Evolutionary conservation across 2,888 invertebrate genomes (phyloP).

Genomic region (Erpobdella octoculata): DNA sequence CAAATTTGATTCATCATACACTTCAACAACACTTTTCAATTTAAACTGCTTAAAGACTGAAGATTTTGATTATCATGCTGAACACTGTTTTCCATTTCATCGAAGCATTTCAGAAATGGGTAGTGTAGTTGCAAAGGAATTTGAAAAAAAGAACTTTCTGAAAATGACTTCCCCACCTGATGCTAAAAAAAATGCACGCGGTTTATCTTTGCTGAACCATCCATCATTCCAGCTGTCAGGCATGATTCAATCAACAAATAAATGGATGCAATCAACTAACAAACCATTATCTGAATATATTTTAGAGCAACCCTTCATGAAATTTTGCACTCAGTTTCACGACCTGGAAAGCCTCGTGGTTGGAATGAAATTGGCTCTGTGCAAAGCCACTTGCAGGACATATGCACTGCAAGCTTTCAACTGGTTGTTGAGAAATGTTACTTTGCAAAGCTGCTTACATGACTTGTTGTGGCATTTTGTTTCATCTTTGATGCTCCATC

Average conservation of each 20-base stretch:
- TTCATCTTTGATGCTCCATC: conserved; percentile 59
- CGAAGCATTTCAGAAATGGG: conserved; percentile 49
- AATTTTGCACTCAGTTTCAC: conserved; percentile 69
- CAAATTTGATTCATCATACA: conserved; percentile 15
- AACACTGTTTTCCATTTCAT: conserved; percentile 45
- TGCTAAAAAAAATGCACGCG: conserved; percentile 56
- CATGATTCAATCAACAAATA: conserved; percentile 55
- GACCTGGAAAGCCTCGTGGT: conserved; percentile 74
- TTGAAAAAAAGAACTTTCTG: not conserved
- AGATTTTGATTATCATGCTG: conserved; percentile 30
- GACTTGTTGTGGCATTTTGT: conserved; percentile 96
- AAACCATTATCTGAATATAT: conserved; percentile 40
- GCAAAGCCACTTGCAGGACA: conserved; percentile 60
- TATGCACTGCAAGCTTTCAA: conserved; percentile 82
- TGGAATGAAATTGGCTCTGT: conserved; percentile 78
- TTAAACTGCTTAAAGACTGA: conserved; percentile 41
- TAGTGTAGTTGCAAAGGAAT: conserved; percentile 37
- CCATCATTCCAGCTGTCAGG: conserved; percentile 79
- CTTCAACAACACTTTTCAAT: conserved; percentile 14
- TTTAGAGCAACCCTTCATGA: conserved; percentile 68
- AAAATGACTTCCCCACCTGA: conserved; percentile 26
- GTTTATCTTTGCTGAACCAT: conserved; percentile 74
- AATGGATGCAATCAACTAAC: conserved; percentile 29
- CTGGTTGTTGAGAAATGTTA: conserved; percentile 84
- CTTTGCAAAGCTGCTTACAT: conserved; percentile 81